Base-by-base conservation (phyloP, 2,888 invertebrate species). In the Neoascia interrupta region DNA sequence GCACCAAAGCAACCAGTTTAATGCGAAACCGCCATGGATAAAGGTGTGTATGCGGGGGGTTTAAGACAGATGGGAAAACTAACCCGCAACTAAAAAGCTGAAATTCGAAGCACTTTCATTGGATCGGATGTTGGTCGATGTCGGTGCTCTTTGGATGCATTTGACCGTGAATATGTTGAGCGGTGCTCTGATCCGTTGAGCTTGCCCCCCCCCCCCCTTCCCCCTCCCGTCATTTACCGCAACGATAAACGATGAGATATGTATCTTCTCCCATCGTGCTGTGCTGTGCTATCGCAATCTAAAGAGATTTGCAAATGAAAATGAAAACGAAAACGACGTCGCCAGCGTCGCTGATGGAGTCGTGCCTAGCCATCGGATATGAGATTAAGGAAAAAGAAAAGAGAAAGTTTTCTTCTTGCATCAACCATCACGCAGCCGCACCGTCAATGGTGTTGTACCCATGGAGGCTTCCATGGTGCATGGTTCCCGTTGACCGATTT, bases 251-350 rank as follows among this genome's bases (percentile, higher is more conserved):
- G 37, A 41, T 60, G 31, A 79, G 79, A 73, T 79, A 76, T 64
- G 49, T 64, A 69, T 56, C 36, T 47, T 23, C 56, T 43, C 26
- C 45, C n/a, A n/a, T n/a, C 31, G n/a, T 31, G 8, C 31, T 6
- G 8, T 31, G 8, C 8, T 5, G 31, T 6, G 8, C 8, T n/a
- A 31, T n/a, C 10, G n/a, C 8, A 31, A 2, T 2, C 31, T 8
- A 3, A 68, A 61, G 51, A 76, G 73, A 82, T 82, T 82, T 82
- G 81, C 81, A 82, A 83, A 83, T 81, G 82, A 84, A 82, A 83
- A 83, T 82, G 82, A 84, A 84, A 84, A 84, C 75, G 82, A 83
- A 83, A 83, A 84, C 75, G 81, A 83, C 83, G 41, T 28, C 61
- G 61, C 36, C 31, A 21, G 23, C 54, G 61, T 26, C 31, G 37